Conservation (phyloP, 2,888 invertebrate genomes). For the Eupithecia subumbrata region DNA sequence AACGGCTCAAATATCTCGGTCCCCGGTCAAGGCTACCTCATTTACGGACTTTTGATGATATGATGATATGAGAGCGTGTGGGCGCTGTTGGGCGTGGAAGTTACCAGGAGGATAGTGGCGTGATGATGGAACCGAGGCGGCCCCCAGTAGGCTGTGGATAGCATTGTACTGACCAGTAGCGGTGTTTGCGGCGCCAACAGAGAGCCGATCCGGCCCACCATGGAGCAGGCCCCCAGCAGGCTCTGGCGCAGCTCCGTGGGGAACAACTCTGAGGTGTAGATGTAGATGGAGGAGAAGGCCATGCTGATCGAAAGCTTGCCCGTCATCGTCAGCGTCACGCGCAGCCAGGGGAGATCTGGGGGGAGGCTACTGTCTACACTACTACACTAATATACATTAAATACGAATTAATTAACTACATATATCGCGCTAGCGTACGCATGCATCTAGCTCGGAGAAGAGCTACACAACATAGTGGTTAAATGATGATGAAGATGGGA, state of each 20-base stretch:
- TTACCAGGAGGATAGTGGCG: background rate
- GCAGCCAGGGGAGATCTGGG: constrained; percentile 73
- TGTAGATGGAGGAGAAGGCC: constrained; percentile 78
- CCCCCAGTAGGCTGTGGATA: background rate
- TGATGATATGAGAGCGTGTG: too few relatives aligned
- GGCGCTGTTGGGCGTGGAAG: background rate
- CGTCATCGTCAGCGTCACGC: constrained; percentile 78
- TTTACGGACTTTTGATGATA: too few relatives aligned
- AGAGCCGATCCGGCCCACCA: constrained; percentile 86
- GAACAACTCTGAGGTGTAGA: constrained; percentile 87
- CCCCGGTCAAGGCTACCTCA: too few relatives aligned
- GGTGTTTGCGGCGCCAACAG: constrained; percentile 88
- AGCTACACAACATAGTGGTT: background rate
- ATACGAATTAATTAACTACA: background rate
- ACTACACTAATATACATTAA: constrained; percentile 8
- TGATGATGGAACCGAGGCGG: background rate
- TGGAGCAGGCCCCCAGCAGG: constrained; percentile 86
- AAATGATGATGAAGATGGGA: background rate
- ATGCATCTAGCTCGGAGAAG: background rate
- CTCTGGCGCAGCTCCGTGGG: constrained; percentile 86
- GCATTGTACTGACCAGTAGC: constrained; percentile 76
- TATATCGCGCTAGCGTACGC: background rate
- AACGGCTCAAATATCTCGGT: too few relatives aligned
- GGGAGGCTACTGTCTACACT: constrained; percentile 32
- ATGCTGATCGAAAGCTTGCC: constrained; percentile 79